A percentile compares a stretch with the other conserved stretches of the same genome.
These are phyloP conservation scores for Pollachius pollachius DNA, from an alignment of 2,113 vertebrate species.

Conservation along the genomic window DNA sequence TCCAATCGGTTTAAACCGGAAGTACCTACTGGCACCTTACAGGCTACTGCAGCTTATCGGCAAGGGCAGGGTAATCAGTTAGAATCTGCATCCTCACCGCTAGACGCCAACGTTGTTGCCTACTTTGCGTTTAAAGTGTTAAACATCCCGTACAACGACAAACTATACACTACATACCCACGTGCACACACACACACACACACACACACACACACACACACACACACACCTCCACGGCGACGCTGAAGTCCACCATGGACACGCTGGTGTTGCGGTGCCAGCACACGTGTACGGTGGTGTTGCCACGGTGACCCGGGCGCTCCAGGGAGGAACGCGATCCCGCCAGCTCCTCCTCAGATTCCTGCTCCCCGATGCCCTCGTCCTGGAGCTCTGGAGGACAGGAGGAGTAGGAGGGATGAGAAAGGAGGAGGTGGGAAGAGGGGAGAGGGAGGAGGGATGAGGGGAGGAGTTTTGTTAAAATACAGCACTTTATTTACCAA, in stretches of 20 bases:
- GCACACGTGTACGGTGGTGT: constrained; percentile 97
- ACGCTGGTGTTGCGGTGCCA: constrained; percentile 99
- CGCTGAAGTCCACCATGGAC: constrained; percentile 97
- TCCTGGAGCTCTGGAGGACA: constrained; percentile 62
- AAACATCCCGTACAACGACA: not conserved
- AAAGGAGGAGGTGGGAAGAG: not conserved
- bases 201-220: constrained; percentile 5
- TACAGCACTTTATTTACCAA: too few relatives aligned
- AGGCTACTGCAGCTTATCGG: too few relatives aligned
- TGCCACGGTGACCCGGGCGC: constrained; percentile 90
- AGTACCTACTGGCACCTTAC: too few relatives aligned
- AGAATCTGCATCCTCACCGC: too few relatives aligned
- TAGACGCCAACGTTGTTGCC: too few relatives aligned
- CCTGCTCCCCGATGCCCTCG: constrained; percentile 78
- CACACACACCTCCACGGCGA: constrained; percentile 88
- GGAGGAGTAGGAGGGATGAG: constrained; percentile 6
- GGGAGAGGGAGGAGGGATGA: not conserved
- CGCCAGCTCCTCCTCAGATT: constrained; percentile 93
- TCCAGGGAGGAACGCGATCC: constrained; percentile 90
- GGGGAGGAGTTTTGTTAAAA: not conserved
- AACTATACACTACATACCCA: constrained; percentile 39
- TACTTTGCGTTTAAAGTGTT: too few relatives aligned
- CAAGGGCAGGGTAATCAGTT: too few relatives aligned
- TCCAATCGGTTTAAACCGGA: too few relatives aligned
- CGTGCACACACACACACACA: constrained; percentile 64